These are phyloP conservation scores for Orycteropus afer DNA, from an alignment of 2,113 vertebrate genomes.

Conservation along the genomic window DNA sequence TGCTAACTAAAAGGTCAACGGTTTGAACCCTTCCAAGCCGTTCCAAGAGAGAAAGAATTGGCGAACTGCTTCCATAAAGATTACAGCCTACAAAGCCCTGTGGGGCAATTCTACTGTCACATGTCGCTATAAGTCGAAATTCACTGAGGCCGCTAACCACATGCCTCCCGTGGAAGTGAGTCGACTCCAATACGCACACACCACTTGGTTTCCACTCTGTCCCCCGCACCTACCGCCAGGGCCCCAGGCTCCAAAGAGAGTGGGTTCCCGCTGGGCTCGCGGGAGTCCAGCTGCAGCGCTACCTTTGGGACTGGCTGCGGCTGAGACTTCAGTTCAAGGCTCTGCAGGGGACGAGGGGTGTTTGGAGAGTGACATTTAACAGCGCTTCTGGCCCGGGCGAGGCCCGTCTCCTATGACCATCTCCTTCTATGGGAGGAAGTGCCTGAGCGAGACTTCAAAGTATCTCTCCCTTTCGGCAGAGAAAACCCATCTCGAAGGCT, in stretches of 20 bases:
- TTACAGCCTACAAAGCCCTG: neutral
- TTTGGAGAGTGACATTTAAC: neutral
- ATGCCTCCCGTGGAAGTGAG: neutral
- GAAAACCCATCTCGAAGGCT: conserved; percentile 54
- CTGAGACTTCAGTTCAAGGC: neutral
- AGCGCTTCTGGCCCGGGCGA: neutral
- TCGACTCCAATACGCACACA: neutral
- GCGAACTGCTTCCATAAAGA: neutral
- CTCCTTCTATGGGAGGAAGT: neutral
- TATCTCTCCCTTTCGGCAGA: neutral
- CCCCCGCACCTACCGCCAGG: neutral
- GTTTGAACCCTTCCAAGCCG: neutral
- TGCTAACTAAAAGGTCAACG: no score
- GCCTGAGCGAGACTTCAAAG: conserved; percentile 43
- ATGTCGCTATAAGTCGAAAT: neutral
- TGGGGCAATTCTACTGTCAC: neutral
- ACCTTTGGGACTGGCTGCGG: neutral
- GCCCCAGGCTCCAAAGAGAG: neutral
- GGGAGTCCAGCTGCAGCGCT: neutral
- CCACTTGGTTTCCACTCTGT: neutral
- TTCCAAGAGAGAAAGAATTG: neutral
- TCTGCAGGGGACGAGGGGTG: neutral
- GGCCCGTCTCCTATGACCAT: neutral
- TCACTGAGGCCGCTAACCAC: neutral
- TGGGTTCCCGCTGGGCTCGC: neutral